Base-by-base conservation (phyloP, 92 coral and sea anemone species). In the Bergia puertoricense region DNA sequence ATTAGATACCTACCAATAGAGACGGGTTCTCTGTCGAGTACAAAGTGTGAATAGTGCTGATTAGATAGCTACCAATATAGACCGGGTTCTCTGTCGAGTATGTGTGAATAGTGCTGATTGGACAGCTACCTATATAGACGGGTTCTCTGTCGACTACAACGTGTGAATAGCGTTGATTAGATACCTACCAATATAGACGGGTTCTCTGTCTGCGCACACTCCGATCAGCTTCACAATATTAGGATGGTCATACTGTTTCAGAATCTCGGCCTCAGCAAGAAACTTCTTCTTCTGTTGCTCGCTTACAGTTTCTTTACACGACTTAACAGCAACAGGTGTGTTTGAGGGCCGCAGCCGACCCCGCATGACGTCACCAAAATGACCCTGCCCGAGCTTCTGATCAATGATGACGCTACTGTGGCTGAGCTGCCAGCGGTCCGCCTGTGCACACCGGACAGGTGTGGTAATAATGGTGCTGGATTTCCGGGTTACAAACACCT, bases 321-420 rank as follows among this genome's bases (percentile, higher is more conserved):
- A 90, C 54, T 97, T 97, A 11, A 97, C 96, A 1, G 99, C 99
- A 40, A 97, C 98, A 14, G 95, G 95, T 0, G 90, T 72, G 46
- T 93, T 90, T 0, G 92, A 88, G 8, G 95, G 97, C 79, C 66
- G 89, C 42, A 95, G 86, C 38, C 85, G 65, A 22, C 99, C 99
- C 85, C 88, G 92, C 99, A 95, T 97, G 75, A 97, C 99, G 79
- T 97, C 99, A 16, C 99, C 99, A 89, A 97, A 97, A 85, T 97
- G 99, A 0, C 99, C 99, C 6, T 95, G 95, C 2, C 99, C 99
- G 44, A 97, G 91, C 77, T 94, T 97, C 66, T 80, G 81, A 8
- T 85, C 91, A 0, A 97, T 77, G 0, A 91, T 81, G 15, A 97
- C 88, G 82, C 89, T 88, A 13, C 88, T 92, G 72, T 95, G 96